Conservation (phyloP, 2,888 invertebrate species). For the Eulithis testata region DNA sequence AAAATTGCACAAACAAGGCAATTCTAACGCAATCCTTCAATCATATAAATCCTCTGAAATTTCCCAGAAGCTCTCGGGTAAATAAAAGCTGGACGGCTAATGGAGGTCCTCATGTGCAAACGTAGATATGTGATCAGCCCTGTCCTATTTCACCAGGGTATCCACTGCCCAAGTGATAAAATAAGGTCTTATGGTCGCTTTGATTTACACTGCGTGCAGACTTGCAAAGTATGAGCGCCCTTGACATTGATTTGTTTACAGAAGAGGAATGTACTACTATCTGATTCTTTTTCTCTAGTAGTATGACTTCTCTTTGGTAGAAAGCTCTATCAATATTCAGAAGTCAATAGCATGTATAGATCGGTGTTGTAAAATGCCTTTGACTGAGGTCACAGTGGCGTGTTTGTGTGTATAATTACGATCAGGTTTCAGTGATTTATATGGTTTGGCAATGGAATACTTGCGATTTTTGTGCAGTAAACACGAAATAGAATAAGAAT, state of each 20-base stretch:
- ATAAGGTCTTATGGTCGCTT: no score
- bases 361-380: constrained; percentile 16
- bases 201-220: no score
- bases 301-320: neutral
- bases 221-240: no score
- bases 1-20: constrained; percentile 21
- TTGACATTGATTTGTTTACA: no score
- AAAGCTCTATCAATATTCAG: constrained; percentile 13
- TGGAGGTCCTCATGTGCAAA: neutral
- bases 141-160: no score
- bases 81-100: neutral
- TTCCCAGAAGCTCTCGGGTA: neutral
- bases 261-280: no score
- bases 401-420: neutral
- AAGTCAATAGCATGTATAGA: constrained; percentile 10
- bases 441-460: neutral
- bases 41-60: constrained; percentile 4
- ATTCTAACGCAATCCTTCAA: constrained; percentile 6
- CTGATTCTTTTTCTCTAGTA: no score
- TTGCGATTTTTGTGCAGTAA: no score
- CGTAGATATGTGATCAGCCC: no score
- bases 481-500: no score
- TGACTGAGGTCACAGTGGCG: constrained; percentile 13
- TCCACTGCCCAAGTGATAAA: no score
- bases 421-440: constrained; percentile 15